These are phyloP conservation scores for Crossaster papposus DNA, from an alignment of 53 echinoderm and acorn worm species.

Conservation along the genomic window DNA sequence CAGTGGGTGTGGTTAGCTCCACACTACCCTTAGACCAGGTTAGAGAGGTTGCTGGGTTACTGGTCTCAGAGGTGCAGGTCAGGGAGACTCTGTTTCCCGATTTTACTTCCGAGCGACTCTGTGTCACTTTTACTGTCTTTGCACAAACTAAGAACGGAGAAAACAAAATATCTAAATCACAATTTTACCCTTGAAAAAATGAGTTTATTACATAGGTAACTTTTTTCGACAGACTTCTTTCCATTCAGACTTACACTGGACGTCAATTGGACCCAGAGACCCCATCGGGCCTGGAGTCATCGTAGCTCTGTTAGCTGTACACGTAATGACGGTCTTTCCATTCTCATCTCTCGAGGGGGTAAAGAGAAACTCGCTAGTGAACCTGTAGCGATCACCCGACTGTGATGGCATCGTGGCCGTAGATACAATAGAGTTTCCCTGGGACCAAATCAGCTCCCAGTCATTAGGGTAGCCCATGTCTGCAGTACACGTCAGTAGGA, in stretches of 20 bases:
- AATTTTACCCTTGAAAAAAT: too few relatives aligned
- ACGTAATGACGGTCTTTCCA: not conserved
- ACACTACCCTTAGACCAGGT: not conserved
- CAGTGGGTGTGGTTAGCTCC: not conserved
- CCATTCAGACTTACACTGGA: not conserved
- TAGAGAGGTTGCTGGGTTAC: not conserved
- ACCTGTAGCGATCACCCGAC: not conserved
- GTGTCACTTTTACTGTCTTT: not conserved
- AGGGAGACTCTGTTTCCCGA: not conserved
- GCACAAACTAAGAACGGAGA: not conserved
- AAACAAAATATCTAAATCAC: not conserved
- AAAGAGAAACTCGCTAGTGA: not conserved
- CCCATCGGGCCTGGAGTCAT: not conserved
- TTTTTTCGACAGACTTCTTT: not conserved
- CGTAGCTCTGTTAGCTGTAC: not conserved
- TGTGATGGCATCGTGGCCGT: not conserved
- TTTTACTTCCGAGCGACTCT: not conserved
- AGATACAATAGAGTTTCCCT: not conserved
- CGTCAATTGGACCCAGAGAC: not conserved
- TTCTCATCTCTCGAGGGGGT: not conserved
- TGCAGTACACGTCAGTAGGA: constrained; percentile 13
- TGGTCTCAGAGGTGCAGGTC: not conserved
- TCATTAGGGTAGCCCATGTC: constrained; percentile 20
- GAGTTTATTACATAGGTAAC: too few relatives aligned
- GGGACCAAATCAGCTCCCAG: constrained; percentile 12